A percentile compares a stretch with the other conserved stretches of the same genome.
Conservation (phyloP, 1,140 invertebrate genomes). For the Drosophila teissieri region DNA sequence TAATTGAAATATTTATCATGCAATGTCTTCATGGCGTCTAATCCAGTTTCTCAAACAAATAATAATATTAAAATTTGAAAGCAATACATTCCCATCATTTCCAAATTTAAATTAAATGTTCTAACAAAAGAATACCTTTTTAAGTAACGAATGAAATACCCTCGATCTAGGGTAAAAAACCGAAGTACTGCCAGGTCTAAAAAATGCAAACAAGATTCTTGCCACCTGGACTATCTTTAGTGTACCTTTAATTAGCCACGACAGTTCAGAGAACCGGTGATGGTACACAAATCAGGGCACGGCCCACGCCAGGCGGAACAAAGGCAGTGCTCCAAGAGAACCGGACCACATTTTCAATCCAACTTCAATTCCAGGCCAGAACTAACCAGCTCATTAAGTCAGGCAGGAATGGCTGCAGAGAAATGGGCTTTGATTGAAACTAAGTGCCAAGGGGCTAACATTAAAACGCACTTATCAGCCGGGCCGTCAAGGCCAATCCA, state of each 20-base stretch:
- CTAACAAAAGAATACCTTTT: too few species aligned
- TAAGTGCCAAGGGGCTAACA: conserved; percentile 54
- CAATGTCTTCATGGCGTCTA: too few species aligned
- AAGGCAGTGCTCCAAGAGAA: not conserved
- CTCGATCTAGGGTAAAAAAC: conserved; percentile 9
- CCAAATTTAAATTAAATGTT: too few species aligned
- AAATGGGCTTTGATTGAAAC: conserved; percentile 65
- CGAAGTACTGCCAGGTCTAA: conserved; percentile 1
- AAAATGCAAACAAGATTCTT: conserved; percentile 32
- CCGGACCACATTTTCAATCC: conserved; percentile 9
- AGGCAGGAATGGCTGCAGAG: conserved; percentile 45
- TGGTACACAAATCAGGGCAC: conserved; percentile 53
- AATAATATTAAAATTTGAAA: not conserved
- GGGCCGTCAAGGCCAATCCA: conserved; percentile 44
- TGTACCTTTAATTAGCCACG: conserved; percentile 51
- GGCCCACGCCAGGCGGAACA: conserved; percentile 4
- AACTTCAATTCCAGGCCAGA: conserved; percentile 22
- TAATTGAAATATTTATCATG: too few species aligned
- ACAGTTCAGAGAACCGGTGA: conserved; percentile 30
- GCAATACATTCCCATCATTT: too few species aligned
- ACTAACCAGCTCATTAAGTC: conserved; percentile 70
- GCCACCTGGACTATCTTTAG: conserved; percentile 31
- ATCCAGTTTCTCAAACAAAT: too few species aligned
- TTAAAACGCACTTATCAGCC: conserved; percentile 79
- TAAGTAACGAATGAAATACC: too few species aligned